Base-by-base conservation (phyloP, 2,113 vertebrate species). In the Lepus europaeus region DNA sequence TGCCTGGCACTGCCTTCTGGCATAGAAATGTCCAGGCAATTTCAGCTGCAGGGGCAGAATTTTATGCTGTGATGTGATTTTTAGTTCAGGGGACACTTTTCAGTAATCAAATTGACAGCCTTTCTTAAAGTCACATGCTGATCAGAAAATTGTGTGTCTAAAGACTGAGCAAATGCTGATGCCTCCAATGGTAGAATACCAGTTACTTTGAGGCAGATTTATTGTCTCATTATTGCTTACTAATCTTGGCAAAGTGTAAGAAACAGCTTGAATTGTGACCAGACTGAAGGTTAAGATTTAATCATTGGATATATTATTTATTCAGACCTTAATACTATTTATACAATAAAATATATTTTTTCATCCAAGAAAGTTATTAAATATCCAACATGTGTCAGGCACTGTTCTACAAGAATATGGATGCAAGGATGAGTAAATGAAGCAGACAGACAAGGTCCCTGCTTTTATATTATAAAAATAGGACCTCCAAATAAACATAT, bases 61-160 rank as follows among this genome's bases (percentile, higher is more conserved):
- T 56, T 23, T 49, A 53, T 68, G 69, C 79, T 63, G 13, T 91
- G 86, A 88, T 94, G 31, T 5, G 22, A 69, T 93, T 91, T 96
- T 89, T 86, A 51, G 81, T 91, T 81, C 93, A 66, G 49, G 6
- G 0, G 4, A 11, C 2, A 68, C n/a, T 81, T 94, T 86, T 20
- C 2, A 69, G 33, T 87, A 86, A 85, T 92, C 89, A 97, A 66
- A 72, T 61, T 95, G 96, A 95, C 5, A 64, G 9, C 36, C 39
- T 90, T 94, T 77, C 77, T 85, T 90, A 91, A 81, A 13, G 11
- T 17, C 49, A 59, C 0, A 19, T 53, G 59, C 49, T 11, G 14
- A 19, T 61, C 20, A 76, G 73, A 93, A 91, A 82, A 90, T n/a
- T 70, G 39, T 70, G 45, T 82, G 88, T 90, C 80, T 95, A 77